A percentile compares a stretch with the other conserved stretches of the same genome.
These are phyloP conservation scores for Myiozetetes cayanensis DNA, from an alignment of 2,113 vertebrate genomes.

Conservation along the genomic window DNA sequence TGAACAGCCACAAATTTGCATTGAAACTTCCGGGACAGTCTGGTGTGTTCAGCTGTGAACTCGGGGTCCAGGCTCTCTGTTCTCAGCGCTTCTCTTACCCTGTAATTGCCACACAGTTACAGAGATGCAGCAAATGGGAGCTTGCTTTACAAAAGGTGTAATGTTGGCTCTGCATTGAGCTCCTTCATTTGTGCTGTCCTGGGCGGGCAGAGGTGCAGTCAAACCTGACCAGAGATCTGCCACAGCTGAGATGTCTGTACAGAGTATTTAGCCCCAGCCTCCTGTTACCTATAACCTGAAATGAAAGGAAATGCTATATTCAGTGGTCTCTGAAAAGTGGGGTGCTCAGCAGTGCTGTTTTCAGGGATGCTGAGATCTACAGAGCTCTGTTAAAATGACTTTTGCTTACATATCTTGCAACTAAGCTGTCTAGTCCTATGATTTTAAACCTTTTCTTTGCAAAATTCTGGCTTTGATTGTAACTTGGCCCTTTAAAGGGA, in stretches of 20 bases:
- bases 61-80: background rate
- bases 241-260: background rate
- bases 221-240: background rate
- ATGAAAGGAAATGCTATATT: background rate
- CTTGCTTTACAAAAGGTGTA: background rate
- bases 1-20: slow-evolving; percentile 13
- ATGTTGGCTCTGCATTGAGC: background rate
- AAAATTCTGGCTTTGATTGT: slow-evolving; percentile 8
- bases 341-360: background rate
- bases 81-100: background rate
- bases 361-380: background rate
- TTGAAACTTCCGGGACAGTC: background rate
- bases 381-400: background rate
- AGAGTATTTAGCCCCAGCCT: background rate
- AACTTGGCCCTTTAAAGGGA: background rate
- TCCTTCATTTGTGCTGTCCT: background rate
- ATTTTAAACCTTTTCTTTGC: background rate
- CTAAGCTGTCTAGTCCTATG: background rate
- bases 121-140: background rate
- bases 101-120: background rate
- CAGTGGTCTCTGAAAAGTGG: background rate
- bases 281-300: background rate
- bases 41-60: background rate
- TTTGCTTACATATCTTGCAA: background rate
- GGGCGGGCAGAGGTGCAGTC: background rate